Percentiles rank a stretch among this genome's conserved stretches.
Evolutionary conservation across 1,140 invertebrate genomes (phyloP).

Genomic region (Homarus americanus): DNA sequence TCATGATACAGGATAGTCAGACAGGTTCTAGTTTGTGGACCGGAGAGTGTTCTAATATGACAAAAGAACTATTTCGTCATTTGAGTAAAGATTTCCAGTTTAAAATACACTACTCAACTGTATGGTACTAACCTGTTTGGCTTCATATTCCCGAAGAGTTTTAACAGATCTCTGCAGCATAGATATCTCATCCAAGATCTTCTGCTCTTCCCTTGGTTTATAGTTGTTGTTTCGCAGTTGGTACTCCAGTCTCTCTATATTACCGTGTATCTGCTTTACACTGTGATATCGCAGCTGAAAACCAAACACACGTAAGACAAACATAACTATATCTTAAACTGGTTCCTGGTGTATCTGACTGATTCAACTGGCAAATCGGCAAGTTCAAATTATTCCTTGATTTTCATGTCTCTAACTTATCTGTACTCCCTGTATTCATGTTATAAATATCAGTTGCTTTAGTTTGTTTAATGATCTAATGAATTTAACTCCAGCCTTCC

Average conservation of each 20-base stretch:
- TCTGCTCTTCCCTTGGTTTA: conserved; percentile 67
- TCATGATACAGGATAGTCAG: too few relatives aligned
- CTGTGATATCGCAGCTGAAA: conserved; percentile 62
- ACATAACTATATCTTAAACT: neutral
- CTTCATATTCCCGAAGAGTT: conserved; percentile 61
- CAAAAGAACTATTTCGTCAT: too few relatives aligned
- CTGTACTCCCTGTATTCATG: neutral
- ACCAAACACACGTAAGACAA: neutral
- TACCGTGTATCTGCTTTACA: conserved; percentile 63
- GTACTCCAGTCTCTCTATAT: conserved; percentile 63
- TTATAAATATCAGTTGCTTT: neutral
- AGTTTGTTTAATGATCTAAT: too few relatives aligned
- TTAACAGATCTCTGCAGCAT: conserved; percentile 57
- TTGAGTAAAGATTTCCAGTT: too few relatives aligned
- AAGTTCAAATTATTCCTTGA: too few relatives aligned
- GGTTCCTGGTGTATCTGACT: neutral
- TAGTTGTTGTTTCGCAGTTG: conserved; percentile 67
- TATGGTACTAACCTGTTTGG: conserved; percentile 51
- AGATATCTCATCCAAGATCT: conserved; percentile 67
- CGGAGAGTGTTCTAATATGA: too few relatives aligned
- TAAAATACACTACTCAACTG: neutral
- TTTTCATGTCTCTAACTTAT: too few relatives aligned
- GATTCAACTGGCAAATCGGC: too few relatives aligned
- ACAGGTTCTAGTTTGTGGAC: too few relatives aligned
- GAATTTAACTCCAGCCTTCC: too few relatives aligned